Evolutionary conservation across 2,797 vertebrate species (phyloP).

Genomic region (Gallinago stenura): DNA sequence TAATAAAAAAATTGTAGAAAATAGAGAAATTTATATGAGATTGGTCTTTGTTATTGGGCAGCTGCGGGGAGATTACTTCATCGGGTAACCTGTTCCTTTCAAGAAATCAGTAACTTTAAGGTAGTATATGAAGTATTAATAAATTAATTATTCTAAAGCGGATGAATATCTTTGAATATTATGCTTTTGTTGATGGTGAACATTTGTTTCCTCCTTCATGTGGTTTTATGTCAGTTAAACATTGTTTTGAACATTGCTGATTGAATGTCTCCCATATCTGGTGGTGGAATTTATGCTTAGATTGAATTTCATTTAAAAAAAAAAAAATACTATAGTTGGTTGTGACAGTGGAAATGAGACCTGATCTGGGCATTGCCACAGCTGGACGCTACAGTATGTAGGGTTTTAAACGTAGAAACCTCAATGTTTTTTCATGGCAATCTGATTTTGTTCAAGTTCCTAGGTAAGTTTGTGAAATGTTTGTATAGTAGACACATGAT

Average conservation of each 20-base stretch:
- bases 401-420: neutral
- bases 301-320: neutral
- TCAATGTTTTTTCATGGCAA: neutral
- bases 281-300: neutral
- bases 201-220: neutral
- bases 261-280: neutral
- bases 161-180: neutral
- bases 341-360: neutral
- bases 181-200: neutral
- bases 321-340: rapidly evolving
- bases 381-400: neutral
- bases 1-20: neutral
- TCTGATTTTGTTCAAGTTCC: neutral
- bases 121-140: neutral
- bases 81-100: neutral
- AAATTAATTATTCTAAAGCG: neutral
- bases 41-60: neutral
- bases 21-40: neutral
- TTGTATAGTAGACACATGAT: neutral
- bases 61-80: neutral
- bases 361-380: neutral
- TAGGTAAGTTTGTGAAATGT: neutral
- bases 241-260: neutral
- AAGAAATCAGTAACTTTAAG: neutral
- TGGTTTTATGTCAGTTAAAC: neutral